Evolutionary conservation across 1,140 invertebrate species (phyloP).

Genomic region (Lucilia cuprina): DNA sequence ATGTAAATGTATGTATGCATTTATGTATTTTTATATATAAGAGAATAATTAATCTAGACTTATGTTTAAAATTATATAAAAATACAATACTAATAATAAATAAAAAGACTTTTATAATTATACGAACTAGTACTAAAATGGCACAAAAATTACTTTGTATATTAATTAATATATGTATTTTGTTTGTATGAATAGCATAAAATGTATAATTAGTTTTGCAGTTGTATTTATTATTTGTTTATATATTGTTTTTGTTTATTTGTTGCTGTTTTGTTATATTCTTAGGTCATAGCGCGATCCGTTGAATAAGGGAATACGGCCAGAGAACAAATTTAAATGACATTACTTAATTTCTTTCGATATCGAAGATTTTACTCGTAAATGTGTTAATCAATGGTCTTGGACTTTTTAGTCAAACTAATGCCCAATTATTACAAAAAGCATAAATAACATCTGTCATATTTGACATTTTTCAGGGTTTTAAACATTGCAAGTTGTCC

Average conservation of each 20-base stretch:
- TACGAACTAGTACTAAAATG: constrained; percentile 11
- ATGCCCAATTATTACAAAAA: too few relatives aligned
- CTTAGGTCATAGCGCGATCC: not conserved
- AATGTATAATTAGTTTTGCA: not conserved
- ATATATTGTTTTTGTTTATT: not conserved
- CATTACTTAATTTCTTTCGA: too few relatives aligned
- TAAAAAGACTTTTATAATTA: not conserved
- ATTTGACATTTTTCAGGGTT: too few relatives aligned
- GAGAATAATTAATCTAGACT: constrained; percentile 3
- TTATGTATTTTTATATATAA: too few relatives aligned
- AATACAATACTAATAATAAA: constrained; percentile 11
- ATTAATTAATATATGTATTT: not conserved
- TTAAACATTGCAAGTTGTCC: too few relatives aligned
- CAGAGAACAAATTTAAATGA: too few relatives aligned
- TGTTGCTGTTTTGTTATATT: not conserved
- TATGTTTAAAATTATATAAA: constrained; percentile 2
- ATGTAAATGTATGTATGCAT: too few relatives aligned
- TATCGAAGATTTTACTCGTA: too few relatives aligned
- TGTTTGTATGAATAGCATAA: not conserved
- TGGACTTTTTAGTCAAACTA: too few relatives aligned
- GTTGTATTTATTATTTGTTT: not conserved
- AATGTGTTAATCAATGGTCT: too few relatives aligned
- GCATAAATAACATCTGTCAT: too few relatives aligned
- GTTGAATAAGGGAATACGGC: too few relatives aligned
- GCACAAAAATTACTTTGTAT: constrained; percentile 11